Evolutionary conservation across 2,797 vertebrate species (phyloP).

Genomic region (Eptatretus atami): DNA sequence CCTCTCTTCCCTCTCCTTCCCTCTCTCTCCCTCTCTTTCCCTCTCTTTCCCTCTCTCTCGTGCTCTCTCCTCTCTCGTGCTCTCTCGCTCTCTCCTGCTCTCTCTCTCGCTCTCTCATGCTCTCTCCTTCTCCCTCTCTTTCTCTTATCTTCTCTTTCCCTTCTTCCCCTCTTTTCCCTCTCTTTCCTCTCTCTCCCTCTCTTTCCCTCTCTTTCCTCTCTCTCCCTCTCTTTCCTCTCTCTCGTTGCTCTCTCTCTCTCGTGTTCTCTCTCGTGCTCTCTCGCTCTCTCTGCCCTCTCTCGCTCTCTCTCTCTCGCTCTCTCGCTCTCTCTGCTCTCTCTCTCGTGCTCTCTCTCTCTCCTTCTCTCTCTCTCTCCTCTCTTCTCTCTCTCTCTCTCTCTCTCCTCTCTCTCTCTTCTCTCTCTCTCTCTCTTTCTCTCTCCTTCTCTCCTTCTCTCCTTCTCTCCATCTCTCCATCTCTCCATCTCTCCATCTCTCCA

Average conservation of each 20-base stretch:
- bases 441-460: neutral
- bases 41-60: too few species aligned
- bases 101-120: neutral
- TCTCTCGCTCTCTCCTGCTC: too few species aligned
- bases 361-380: too few species aligned
- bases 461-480: neutral
- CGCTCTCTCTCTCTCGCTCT: neutral
- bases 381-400: too few species aligned
- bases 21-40: neutral
- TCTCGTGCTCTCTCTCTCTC: neutral
- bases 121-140: neutral
- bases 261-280: too few species aligned
- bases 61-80: too few species aligned
- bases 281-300: too few species aligned
- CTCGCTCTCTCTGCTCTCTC: neutral
- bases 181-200: neutral
- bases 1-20: neutral
- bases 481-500: too few species aligned
- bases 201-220: neutral
- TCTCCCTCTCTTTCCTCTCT: neutral
- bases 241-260: neutral
- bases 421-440: neutral
- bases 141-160: neutral
- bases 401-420: too few species aligned
- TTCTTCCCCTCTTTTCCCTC: too few species aligned